phyloP scores from a whole-genome alignment of 2,113 vertebrate genomes.

The Eurypyga helias region DNA sequence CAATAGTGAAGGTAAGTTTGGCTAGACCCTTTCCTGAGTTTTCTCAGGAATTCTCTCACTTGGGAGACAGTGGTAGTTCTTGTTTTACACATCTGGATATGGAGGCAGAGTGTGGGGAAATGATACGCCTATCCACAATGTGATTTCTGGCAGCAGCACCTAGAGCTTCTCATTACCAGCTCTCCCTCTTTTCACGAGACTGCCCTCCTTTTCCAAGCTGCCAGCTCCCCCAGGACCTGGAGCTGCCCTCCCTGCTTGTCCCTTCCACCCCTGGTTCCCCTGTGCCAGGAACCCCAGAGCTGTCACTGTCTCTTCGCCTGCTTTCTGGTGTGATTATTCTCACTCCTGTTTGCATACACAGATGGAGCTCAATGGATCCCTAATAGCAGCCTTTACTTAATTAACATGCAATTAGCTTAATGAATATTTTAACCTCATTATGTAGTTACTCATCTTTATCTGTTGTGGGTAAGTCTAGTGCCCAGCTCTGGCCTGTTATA shows the following conservation, averaged over 20 bases:
- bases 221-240: not conserved
- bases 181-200: not conserved
- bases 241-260: not conserved
- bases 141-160: not conserved
- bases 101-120: not conserved
- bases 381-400: constrained; percentile 76
- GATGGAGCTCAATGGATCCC: constrained; percentile 70
- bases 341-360: constrained; percentile 69
- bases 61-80: not conserved
- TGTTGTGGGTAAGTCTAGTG: constrained; percentile 33
- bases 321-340: constrained; percentile 56
- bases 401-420: constrained; percentile 81
- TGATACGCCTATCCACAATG: accelerated
- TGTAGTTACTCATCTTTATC: constrained; percentile 72
- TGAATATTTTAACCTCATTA: constrained; percentile 79
- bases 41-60: not conserved
- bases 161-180: not conserved
- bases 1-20: not conserved
- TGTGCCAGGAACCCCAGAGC: not conserved
- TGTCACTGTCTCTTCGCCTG: not conserved
- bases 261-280: not conserved
- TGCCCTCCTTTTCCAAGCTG: not conserved
- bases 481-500: constrained; percentile 45
- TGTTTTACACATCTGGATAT: not conserved
- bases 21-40: not conserved